phyloP scores from a whole-genome alignment of 1,140 invertebrate genomes.

The Portunus trituberculatus region DNA sequence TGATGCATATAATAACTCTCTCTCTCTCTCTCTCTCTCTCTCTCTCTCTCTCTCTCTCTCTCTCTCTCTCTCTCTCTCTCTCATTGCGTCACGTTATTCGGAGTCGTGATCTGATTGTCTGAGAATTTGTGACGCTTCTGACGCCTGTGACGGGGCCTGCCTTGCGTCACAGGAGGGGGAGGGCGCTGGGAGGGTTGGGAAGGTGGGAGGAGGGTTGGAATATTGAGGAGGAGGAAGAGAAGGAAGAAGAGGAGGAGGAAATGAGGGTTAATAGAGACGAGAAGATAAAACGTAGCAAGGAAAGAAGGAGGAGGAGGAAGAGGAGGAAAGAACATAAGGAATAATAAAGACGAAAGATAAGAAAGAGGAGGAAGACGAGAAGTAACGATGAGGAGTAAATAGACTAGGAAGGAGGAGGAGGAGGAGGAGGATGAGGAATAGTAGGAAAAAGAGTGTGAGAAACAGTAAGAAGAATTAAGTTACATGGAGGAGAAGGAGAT shows the following conservation, averaged over 20 bases:
- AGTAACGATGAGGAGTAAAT: not conserved
- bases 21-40: constrained; percentile 50
- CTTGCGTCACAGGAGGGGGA: not conserved
- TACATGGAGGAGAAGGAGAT: not conserved
- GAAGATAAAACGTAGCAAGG: too few species aligned
- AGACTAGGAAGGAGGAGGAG: too few species aligned
- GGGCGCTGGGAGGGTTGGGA: not conserved
- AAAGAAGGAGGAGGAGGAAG: too few species aligned
- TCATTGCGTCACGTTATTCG: not conserved
- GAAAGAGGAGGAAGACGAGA: not conserved
- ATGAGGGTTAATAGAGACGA: too few species aligned
- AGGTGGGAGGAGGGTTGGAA: too few species aligned
- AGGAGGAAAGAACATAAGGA: too few species aligned
- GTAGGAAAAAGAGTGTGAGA: not conserved
- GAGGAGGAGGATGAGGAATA: not conserved
- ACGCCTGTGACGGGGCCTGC: not conserved
- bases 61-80: constrained; percentile 46
- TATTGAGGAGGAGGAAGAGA: too few species aligned
- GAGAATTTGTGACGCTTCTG: not conserved
- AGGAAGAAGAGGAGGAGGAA: too few species aligned
- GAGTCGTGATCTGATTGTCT: not conserved
- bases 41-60: constrained; percentile 49
- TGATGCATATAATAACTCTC: not conserved
- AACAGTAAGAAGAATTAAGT: too few species aligned
- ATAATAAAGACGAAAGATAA: too few species aligned